A percentile compares a stretch with the other conserved stretches of the same genome.
Evolutionary conservation across 1,140 invertebrate genomes (phyloP).

Genomic region (Drosophila equinoxialis): DNA sequence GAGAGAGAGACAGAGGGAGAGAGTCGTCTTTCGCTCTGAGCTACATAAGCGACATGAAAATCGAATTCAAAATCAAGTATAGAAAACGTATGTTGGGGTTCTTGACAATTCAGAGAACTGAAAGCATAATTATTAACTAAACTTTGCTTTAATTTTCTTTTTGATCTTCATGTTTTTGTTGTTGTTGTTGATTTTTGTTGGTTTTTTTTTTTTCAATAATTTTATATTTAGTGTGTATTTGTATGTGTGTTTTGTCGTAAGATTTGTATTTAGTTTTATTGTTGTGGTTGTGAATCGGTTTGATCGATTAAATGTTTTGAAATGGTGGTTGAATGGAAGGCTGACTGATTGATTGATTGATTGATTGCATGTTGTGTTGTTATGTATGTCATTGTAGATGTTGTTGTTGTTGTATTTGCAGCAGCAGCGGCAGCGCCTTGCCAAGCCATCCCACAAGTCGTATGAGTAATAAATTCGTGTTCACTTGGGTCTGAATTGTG

Average conservation of each 20-base stretch:
- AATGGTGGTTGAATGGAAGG: slow-evolving; percentile 43
- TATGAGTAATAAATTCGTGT: slow-evolving; percentile 50
- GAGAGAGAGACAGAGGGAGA: not conserved
- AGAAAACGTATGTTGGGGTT: slow-evolving; percentile 54
- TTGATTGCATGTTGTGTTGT: slow-evolving; percentile 48
- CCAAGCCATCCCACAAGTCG: slow-evolving; percentile 41
- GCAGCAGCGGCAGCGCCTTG: slow-evolving; percentile 22
- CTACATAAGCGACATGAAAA: slow-evolving; percentile 53
- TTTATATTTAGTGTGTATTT: slow-evolving; percentile 29
- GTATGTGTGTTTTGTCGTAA: slow-evolving; percentile 28
- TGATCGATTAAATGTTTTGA: slow-evolving; percentile 67
- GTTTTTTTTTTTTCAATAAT: slow-evolving; percentile 36
- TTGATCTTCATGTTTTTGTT: slow-evolving; percentile 55
- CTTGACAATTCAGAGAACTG: slow-evolving; percentile 43
- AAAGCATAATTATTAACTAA: slow-evolving; percentile 41
- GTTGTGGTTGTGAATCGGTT: slow-evolving; percentile 40
- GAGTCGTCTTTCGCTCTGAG: slow-evolving; percentile 32
- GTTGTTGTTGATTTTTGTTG: slow-evolving; percentile 28
- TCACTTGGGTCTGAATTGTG: slow-evolving; percentile 26
- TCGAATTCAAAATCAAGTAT: slow-evolving; percentile 46
- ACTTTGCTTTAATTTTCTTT: slow-evolving; percentile 43
- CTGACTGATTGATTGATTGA: slow-evolving; percentile 49
- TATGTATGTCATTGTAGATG: slow-evolving; percentile 38
- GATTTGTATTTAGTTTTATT: slow-evolving; percentile 30
- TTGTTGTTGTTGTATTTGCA: slow-evolving; percentile 29